Evolutionary conservation across 2,797 vertebrate genomes (phyloP), one percentile per base, ranked within the genome.

Genomic region (Ptychobarbus kaznakovi): DNA sequence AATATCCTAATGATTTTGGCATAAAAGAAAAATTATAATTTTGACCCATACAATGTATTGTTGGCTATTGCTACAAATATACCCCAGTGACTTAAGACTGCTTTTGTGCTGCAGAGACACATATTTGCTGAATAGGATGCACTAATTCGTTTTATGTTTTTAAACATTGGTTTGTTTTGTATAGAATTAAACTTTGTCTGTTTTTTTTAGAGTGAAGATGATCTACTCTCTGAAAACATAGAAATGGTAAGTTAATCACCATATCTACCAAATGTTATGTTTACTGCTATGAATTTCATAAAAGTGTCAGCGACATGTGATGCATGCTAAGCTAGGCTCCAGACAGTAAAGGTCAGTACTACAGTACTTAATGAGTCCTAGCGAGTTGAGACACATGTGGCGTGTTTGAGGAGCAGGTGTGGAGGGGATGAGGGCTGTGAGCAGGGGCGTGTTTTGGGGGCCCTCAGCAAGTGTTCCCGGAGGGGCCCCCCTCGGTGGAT

Each of bases 261-360:
- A 15, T 53, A 40, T 72, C 8, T 35, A 66, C 3, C 32, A 32
- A 7, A 28, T 16, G 7, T 1, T 1, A 4, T 32, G 9, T 20
- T 20, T 63, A 18, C 20, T 84, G 12, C 6, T 25, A 78, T 35
- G 22, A 49, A n/a, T 38, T 8, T 44, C 40, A 28, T 68, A 9
- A 11, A 0, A 40, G 13, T 18, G 35, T 85, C 80, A 90, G 81
- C 81, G 88, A 44, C 89, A 95, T 94, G 69, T 93, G 87, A 95
- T 95, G 87, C 94, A 91, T 58, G 22, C 53, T 56, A 56, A 56
- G 20, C 20, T 22, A 56, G 53, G 53, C 53, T 56, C 20, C 8
- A 56, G 3, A 22, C 56, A 11, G 22, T 4, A n/a, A 11, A 4
- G 10, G 22, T 11, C 22, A 58, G 56, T 58, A 9, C 53, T 58